phyloP scores from a whole-genome alignment of 2,797 vertebrate genomes.

The Psittacula derbiana region DNA sequence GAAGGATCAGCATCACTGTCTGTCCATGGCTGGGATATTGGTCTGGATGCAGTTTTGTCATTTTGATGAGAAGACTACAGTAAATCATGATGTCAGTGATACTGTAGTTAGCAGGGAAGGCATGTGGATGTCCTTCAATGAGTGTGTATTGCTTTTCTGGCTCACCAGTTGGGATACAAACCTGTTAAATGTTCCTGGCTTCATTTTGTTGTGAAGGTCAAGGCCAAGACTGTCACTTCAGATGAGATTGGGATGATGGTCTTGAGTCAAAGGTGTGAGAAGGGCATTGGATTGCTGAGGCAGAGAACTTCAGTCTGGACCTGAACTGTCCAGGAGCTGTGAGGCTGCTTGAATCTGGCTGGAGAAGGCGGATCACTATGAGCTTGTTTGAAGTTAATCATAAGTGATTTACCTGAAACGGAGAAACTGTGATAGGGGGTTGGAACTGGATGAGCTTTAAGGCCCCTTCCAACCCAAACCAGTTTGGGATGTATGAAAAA shows the following conservation, averaged over 20 bases:
- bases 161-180: background rate
- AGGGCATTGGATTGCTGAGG: accelerated
- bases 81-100: background rate
- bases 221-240: background rate
- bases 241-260: background rate
- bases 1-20: slow-evolving; percentile 3
- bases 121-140: accelerated
- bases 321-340: background rate
- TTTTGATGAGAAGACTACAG: background rate
- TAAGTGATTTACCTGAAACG: background rate
- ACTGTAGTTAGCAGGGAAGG: background rate
- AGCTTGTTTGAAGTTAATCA: background rate
- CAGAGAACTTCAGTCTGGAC: background rate
- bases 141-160: accelerated
- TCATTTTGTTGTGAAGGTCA: background rate
- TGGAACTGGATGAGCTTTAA: background rate
- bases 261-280: background rate
- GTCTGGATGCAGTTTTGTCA: background rate
- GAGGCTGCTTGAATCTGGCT: background rate
- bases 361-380: background rate
- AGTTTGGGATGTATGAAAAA: background rate
- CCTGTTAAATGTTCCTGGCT: background rate
- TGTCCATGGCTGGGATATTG: background rate
- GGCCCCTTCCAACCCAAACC: background rate
- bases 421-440: background rate